Conservation (phyloP, 2,113 vertebrate genomes). For the Phalacrocorax brasilianus region DNA sequence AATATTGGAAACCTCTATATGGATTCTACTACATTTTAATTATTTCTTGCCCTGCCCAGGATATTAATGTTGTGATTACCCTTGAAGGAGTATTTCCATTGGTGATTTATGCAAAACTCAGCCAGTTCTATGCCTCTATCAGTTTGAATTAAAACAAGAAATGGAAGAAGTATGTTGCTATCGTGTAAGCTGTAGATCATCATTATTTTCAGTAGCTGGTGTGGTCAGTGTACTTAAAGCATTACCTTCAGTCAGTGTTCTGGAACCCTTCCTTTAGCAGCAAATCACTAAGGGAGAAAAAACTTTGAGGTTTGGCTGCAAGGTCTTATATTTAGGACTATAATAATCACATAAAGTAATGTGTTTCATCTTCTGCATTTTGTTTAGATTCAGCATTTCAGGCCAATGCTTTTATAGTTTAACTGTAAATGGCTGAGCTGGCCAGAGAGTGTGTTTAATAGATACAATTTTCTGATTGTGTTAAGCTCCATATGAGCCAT, state of each 20-base stretch:
- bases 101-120: slow-evolving; percentile 62
- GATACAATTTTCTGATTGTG: slow-evolving; percentile 5
- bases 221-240: background rate
- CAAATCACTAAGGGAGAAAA: background rate
- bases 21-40: slow-evolving; percentile 66
- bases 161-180: background rate
- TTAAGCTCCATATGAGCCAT: background rate
- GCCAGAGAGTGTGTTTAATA: background rate
- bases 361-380: background rate
- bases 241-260: background rate
- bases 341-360: background rate
- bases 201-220: background rate
- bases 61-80: slow-evolving; percentile 67
- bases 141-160: slow-evolving; percentile 62
- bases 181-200: background rate
- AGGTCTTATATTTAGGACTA: background rate
- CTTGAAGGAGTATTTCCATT: slow-evolving; percentile 52
- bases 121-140: slow-evolving; percentile 10
- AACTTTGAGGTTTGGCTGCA: background rate
- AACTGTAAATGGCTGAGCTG: background rate
- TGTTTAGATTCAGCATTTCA: background rate
- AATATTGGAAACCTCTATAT: slow-evolving; percentile 53
- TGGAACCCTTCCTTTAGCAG: background rate
- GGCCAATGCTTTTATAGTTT: background rate
- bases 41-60: slow-evolving; percentile 62